Evolutionary conservation across 1,140 invertebrate genomes (phyloP).

Genomic region (Eriocheir sinensis): DNA sequence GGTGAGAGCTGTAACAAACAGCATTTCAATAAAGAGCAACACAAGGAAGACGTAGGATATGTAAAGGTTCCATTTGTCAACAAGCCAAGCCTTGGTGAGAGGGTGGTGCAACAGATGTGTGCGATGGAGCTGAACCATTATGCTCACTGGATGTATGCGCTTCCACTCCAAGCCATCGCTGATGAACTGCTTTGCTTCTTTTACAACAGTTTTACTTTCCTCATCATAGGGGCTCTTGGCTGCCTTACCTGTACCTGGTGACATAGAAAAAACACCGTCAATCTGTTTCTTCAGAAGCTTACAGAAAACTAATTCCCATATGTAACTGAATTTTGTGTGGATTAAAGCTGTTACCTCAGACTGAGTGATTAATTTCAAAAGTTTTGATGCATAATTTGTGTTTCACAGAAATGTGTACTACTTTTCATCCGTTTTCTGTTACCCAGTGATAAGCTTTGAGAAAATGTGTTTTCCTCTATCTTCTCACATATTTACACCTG

Average conservation of each 20-base stretch:
- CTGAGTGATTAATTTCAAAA: no score
- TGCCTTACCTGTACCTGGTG: slow-evolving; percentile 1
- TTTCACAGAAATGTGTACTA: no score
- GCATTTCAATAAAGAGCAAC: slow-evolving; percentile 16
- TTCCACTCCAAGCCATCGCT: slow-evolving; percentile 61
- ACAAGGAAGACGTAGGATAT: slow-evolving; percentile 57
- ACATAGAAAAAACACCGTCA: no score
- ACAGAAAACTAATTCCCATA: no score
- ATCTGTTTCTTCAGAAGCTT: no score
- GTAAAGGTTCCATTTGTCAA: slow-evolving; percentile 58
- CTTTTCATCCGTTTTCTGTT: no score
- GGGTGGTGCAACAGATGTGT: slow-evolving; percentile 56
- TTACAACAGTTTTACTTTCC: background rate
- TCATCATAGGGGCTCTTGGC: slow-evolving; percentile 59
- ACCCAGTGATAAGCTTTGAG: no score
- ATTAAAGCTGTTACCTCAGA: no score
- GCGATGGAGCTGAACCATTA: slow-evolving; percentile 48
- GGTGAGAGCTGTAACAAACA: slow-evolving; percentile 46
- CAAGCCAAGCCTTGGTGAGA: slow-evolving; percentile 62
- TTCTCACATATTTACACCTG: no score
- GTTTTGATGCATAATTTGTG: no score
- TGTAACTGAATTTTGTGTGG: no score
- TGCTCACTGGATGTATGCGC: slow-evolving; percentile 37
- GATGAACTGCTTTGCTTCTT: slow-evolving; percentile 42
- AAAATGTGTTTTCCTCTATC: no score